Conservation (phyloP, 1,140 invertebrate species). For the Heliconius congener region DNA sequence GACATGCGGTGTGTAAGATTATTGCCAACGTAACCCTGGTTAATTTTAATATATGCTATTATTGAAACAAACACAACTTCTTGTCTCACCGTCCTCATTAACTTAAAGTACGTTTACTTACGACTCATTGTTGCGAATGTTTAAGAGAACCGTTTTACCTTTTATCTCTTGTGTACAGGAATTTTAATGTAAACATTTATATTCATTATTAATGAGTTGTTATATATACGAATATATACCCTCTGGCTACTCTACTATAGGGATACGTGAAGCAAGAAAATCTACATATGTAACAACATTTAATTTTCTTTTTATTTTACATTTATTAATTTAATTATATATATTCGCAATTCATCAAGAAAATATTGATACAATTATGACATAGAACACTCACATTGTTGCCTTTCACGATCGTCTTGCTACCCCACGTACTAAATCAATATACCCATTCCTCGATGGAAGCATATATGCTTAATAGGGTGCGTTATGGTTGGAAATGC, state of each 20-base stretch:
- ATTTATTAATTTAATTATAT: no score
- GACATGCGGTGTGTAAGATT: conserved; percentile 66
- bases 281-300: no score
- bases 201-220: not conserved
- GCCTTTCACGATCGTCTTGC: conserved; percentile 16
- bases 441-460: conserved; percentile 42
- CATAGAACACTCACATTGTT: not conserved
- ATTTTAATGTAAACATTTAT: not conserved
- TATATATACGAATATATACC: no score
- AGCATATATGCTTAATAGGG: conserved; percentile 64
- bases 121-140: conserved; percentile 42
- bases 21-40: conserved; percentile 68
- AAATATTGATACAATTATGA: conserved; percentile 1
- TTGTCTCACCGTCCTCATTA: conserved; percentile 54
- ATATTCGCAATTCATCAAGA: not conserved
- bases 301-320: no score
- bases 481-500: conserved; percentile 64
- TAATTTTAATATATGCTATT: conserved; percentile 72
- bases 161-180: not conserved
- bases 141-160: conserved; percentile 27
- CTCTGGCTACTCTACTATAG: no score
- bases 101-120: conserved; percentile 48
- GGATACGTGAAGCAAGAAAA: no score
- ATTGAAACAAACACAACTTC: conserved; percentile 65
- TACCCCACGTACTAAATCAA: conserved; percentile 35